A percentile compares a stretch with the other conserved stretches of the same genome.
Evolutionary conservation across 1,140 invertebrate species (phyloP).

Genomic region (Scaptodrosophila lebanonensis): DNA sequence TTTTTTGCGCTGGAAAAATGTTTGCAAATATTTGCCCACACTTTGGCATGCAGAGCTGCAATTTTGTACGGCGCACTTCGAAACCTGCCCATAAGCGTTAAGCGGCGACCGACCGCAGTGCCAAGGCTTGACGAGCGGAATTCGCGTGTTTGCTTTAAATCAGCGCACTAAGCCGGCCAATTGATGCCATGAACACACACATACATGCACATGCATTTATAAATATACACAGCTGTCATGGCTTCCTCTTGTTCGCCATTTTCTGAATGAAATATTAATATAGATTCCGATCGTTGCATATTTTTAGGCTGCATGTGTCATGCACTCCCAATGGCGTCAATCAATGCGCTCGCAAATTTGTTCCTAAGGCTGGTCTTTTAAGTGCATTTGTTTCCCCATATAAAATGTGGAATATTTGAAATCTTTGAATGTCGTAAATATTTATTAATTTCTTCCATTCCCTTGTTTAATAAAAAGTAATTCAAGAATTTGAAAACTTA

Average conservation of each 20-base stretch:
- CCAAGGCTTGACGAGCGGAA: too few species aligned
- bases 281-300: conserved; percentile 61
- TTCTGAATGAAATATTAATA: conserved; percentile 67
- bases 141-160: conserved; percentile 42
- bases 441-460: too few species aligned
- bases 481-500: too few species aligned
- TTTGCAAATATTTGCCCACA: conserved; percentile 56
- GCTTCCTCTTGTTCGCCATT: conserved; percentile 37
- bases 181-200: too few species aligned
- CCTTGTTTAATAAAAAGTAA: too few species aligned
- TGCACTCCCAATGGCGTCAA: conserved; percentile 28
- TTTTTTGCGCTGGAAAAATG: conserved; percentile 32
- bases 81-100: too few species aligned
- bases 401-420: conserved; percentile 17
- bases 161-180: conserved; percentile 37
- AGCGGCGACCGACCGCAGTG: too few species aligned
- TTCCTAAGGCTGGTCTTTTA: too few species aligned
- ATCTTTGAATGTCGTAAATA: background rate
- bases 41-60: conserved; percentile 27
- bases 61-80: conserved; percentile 4
- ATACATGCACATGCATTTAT: too few species aligned
- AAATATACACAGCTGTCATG: too few species aligned
- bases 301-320: conserved; percentile 53
- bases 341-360: too few species aligned
- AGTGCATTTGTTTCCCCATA: too few species aligned